Conservation (phyloP, 1,140 invertebrate genomes). For the Aleiodes sp. region DNA sequence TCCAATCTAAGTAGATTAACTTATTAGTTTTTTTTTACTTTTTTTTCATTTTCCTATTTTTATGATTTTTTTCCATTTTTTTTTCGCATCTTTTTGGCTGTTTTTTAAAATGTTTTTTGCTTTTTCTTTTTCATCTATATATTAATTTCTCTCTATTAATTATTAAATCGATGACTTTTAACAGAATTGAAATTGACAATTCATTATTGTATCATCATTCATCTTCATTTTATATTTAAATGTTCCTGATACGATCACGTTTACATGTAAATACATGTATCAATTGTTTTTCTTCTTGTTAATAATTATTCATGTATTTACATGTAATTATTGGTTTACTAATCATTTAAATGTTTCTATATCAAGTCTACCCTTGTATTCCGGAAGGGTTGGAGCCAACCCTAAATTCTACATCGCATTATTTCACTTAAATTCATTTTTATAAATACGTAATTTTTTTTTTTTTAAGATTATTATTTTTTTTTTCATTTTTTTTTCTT, state of each 20-base stretch:
- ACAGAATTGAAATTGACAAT: background rate
- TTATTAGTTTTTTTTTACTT: background rate
- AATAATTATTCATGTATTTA: constrained; percentile 5
- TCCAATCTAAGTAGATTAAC: constrained; percentile 1
- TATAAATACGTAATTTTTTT: too few relatives aligned
- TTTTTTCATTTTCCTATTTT: too few relatives aligned
- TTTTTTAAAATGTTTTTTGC: too few relatives aligned
- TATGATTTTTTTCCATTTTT: too few relatives aligned
- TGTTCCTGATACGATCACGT: background rate
- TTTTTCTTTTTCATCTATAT: background rate
- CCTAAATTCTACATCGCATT: constrained; percentile 35
- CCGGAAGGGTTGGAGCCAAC: constrained; percentile 50
- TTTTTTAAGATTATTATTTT: too few relatives aligned
- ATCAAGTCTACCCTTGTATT: constrained; percentile 64
- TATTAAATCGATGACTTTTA: background rate
- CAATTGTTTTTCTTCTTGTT: background rate
- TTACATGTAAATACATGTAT: background rate
- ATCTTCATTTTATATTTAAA: background rate
- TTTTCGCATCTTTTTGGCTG: background rate
- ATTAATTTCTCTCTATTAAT: background rate
- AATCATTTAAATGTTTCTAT: constrained; percentile 51
- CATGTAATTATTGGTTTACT: constrained; percentile 35
- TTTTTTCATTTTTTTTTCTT: constrained; percentile 13
- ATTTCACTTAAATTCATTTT: constrained; percentile 37
- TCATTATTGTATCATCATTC: background rate